phyloP scores from a whole-genome alignment of 2,888 invertebrate genomes.

The Ditylenchus weischeri region DNA sequence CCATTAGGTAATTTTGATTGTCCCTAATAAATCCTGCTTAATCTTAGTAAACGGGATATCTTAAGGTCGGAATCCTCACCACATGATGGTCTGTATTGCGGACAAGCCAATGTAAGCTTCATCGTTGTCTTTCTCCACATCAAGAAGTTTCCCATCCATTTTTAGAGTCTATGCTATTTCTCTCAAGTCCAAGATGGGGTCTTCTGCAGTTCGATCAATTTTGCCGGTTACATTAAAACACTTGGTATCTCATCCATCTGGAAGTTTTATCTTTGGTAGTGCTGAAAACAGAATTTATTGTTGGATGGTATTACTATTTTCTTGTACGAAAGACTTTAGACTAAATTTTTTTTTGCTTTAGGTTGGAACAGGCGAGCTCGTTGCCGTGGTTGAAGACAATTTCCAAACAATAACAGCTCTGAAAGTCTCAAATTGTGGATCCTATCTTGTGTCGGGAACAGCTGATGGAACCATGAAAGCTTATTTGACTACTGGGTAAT shows the following conservation, averaged over 20 bases:
- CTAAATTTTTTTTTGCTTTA: slow-evolving; percentile 21
- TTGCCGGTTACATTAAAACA: slow-evolving; percentile 36
- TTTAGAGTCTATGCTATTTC: not conserved
- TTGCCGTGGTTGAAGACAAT: slow-evolving; percentile 44
- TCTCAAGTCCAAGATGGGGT: slow-evolving; percentile 7
- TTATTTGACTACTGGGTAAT: slow-evolving; percentile 43
- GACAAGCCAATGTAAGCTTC: slow-evolving; percentile 42
- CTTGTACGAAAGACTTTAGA: not conserved
- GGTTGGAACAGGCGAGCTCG: slow-evolving; percentile 43
- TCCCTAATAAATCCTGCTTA: not conserved
- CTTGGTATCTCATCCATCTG: slow-evolving; percentile 35
- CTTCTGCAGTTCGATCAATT: slow-evolving; percentile 4
- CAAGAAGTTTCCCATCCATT: no score
- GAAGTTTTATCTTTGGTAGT: slow-evolving; percentile 41
- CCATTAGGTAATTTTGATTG: slow-evolving; percentile 35
- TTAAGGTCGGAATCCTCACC: slow-evolving; percentile 38
- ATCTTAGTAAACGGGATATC: not conserved
- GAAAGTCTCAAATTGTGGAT: slow-evolving; percentile 40
- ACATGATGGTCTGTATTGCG: slow-evolving; percentile 38
- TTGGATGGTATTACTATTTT: slow-evolving; percentile 40
- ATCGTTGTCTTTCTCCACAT: not conserved
- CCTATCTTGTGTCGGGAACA: slow-evolving; percentile 40
- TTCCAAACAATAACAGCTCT: slow-evolving; percentile 43
- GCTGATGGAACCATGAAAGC: slow-evolving; percentile 46
- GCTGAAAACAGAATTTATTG: slow-evolving; percentile 43